Conservation (phyloP, 2,888 invertebrate species). For the Polia nebulosa region DNA sequence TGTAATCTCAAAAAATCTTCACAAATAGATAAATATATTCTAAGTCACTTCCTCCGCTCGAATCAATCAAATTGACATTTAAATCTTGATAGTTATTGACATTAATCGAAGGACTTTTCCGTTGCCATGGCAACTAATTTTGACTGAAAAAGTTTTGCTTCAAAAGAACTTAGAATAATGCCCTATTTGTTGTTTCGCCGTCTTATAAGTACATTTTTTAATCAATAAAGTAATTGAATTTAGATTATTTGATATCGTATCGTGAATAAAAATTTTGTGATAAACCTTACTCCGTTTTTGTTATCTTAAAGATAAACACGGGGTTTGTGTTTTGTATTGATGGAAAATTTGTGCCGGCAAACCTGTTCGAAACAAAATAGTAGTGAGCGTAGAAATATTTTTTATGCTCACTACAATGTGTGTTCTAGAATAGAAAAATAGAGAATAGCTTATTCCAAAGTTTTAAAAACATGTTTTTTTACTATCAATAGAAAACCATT, state of each 20-base stretch:
- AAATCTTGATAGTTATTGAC: neutral
- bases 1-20: slow-evolving; percentile 1
- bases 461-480: neutral
- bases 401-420: neutral
- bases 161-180: neutral
- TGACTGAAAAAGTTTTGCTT: neutral
- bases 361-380: neutral
- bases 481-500: neutral
- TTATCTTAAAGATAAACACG: neutral
- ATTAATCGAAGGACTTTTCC: neutral
- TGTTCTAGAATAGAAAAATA: slow-evolving; percentile 12
- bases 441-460: neutral
- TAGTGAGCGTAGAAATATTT: neutral
- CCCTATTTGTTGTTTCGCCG: neutral
- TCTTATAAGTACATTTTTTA: neutral
- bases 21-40: neutral
- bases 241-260: neutral
- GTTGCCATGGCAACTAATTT: neutral
- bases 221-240: neutral
- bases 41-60: neutral
- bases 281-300: neutral
- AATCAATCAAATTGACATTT: neutral
- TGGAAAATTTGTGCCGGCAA: slow-evolving; percentile 9
- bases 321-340: neutral
- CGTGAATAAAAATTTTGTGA: slow-evolving; percentile 1